A percentile compares a stretch with the other conserved stretches of the same genome.
phyloP scores from a whole-genome alignment of 2,113 vertebrate species.

The Eurystomus gularis region DNA sequence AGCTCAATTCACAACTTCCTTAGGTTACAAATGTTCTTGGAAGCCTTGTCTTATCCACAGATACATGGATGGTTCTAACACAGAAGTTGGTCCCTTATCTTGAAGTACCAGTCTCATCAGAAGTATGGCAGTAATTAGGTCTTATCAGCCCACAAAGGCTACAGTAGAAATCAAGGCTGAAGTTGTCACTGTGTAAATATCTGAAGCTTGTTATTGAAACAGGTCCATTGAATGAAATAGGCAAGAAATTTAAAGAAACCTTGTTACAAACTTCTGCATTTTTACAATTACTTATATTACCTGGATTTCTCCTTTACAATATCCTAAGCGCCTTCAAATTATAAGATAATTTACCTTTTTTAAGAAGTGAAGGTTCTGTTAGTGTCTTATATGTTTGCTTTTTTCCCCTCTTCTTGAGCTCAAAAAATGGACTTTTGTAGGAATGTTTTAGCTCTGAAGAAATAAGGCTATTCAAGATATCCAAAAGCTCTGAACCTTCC shows the following conservation, averaged over 20 bases:
- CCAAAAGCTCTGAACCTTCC: neutral
- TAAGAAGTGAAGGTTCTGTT: neutral
- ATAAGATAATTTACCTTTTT: neutral
- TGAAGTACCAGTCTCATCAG: neutral
- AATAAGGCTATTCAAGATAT: neutral
- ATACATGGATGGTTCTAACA: neutral
- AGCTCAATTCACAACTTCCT: neutral
- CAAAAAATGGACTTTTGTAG: neutral
- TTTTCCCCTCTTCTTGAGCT: neutral
- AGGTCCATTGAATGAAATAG: neutral
- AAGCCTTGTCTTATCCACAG: neutral
- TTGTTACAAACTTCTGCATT: neutral
- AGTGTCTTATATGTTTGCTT: neutral
- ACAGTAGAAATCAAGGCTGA: neutral
- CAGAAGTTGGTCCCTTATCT: neutral
- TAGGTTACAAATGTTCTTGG: neutral
- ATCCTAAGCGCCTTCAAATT: neutral
- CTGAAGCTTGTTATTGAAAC: neutral
- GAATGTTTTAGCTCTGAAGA: neutral
- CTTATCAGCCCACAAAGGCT: neutral
- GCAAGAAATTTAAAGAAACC: neutral
- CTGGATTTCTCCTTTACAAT: neutral
- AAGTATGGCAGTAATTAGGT: neutral
- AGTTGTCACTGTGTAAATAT: neutral
- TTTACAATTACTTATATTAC: neutral